Percentiles rank a stretch among this genome's conserved stretches.
Evolutionary conservation across 35 echinoderm and acorn worm species (phyloP).

Genomic region (Amphiura filiformis): DNA sequence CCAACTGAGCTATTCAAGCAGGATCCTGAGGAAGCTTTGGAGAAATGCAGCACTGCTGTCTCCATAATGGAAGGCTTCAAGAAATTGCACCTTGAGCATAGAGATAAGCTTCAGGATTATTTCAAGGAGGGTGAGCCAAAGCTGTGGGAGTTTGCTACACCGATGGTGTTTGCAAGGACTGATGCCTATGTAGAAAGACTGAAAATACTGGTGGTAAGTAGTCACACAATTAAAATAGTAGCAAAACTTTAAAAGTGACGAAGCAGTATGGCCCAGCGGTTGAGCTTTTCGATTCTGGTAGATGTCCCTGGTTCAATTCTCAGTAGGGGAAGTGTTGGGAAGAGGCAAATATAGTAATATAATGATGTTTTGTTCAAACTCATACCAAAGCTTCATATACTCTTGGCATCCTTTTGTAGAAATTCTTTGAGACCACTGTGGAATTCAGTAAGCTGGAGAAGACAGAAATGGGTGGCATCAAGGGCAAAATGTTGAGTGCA

Average conservation of each 20-base stretch:
- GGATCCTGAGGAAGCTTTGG: slow-evolving; percentile 80
- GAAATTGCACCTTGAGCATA: slow-evolving; percentile 64
- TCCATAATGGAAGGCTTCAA: slow-evolving; percentile 65
- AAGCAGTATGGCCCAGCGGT: no score
- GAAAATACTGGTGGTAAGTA: slow-evolving; percentile 76
- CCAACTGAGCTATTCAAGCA: slow-evolving; percentile 88
- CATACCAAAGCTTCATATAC: no score
- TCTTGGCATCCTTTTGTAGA: slow-evolving; percentile 39
- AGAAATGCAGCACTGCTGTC: slow-evolving; percentile 65
- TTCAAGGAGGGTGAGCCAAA: slow-evolving; percentile 87
- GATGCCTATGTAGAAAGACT: slow-evolving; percentile 75
- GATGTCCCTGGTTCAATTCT: no score
- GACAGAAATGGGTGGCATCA: slow-evolving; percentile 99
- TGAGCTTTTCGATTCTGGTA: no score
- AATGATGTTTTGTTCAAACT: no score
- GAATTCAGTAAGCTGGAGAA: slow-evolving; percentile 99
- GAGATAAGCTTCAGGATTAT: slow-evolving; percentile 84
- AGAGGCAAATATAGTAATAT: no score
- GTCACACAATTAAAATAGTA: not conserved
- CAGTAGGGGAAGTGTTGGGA: no score
- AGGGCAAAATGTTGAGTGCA: slow-evolving; percentile 80
- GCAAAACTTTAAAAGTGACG: no score
- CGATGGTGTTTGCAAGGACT: slow-evolving; percentile 80
- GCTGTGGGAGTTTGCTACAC: slow-evolving; percentile 90
- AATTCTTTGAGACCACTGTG: slow-evolving; percentile 95